Evolutionary conservation across 2,113 vertebrate species (phyloP).

Genomic region (Zingel zingel): DNA sequence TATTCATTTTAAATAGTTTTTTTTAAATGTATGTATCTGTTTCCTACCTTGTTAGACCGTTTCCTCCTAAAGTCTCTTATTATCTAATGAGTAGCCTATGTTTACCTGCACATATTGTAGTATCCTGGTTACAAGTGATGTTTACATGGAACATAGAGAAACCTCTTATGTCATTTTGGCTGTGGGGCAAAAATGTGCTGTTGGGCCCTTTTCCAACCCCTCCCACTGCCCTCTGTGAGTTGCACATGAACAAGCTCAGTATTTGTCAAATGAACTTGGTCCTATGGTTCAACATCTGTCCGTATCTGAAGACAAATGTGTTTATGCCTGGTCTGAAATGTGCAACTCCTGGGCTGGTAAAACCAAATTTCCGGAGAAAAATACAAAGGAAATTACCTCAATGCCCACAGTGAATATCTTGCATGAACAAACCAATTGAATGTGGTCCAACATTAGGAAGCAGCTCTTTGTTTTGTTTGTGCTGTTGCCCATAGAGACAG

Average conservation of each 20-base stretch:
- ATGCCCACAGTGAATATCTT: conserved; percentile 3
- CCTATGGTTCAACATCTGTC: not conserved
- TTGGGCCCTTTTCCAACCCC: not conserved
- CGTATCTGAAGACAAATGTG: not conserved
- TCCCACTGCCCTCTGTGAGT: not conserved
- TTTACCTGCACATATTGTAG: not conserved
- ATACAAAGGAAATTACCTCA: conserved; percentile 8
- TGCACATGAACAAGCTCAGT: not conserved
- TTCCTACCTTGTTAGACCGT: not conserved
- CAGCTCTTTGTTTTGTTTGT: conserved; percentile 46
- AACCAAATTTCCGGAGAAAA: not conserved
- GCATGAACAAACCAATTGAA: not conserved
- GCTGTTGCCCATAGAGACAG: conserved; percentile 52
- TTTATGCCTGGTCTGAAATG: not conserved
- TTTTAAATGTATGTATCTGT: not conserved
- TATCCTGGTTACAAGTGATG: too few relatives aligned
- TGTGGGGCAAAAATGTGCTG: not conserved
- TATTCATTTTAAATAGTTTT: not conserved
- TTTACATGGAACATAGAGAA: not conserved
- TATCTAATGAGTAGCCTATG: not conserved
- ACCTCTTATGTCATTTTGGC: not conserved
- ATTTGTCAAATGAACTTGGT: not conserved
- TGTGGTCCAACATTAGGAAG: conserved; percentile 11
- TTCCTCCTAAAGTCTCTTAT: not conserved
- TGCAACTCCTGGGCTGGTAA: not conserved